These are phyloP conservation scores for Melanargia galathea DNA, from an alignment of 2,888 invertebrate genomes.

Conservation along the genomic window DNA sequence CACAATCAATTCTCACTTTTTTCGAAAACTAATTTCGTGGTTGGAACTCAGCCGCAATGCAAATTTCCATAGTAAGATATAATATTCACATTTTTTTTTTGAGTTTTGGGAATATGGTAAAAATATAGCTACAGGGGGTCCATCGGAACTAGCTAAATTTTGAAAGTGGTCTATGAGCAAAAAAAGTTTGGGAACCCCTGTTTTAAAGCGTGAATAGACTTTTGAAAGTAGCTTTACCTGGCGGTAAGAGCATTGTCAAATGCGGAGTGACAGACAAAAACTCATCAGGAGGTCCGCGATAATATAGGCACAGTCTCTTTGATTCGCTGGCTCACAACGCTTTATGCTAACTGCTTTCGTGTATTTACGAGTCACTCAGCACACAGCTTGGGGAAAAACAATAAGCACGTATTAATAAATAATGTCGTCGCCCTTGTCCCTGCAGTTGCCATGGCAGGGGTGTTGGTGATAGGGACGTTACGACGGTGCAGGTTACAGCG, in stretches of 20 bases:
- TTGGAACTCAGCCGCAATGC: no score
- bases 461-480: conserved; percentile 22
- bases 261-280: conserved; percentile 17
- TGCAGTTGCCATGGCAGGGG: conserved; percentile 47
- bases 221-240: conserved; percentile 9
- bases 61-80: no score
- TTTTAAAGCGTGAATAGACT: conserved; percentile 8
- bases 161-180: no score
- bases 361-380: conserved; percentile 25
- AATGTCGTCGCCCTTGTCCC: conserved; percentile 59
- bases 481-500: neutral
- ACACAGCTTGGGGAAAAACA: conserved; percentile 49
- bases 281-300: conserved; percentile 22
- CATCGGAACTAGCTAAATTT: no score
- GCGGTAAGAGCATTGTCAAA: conserved; percentile 10
- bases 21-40: no score
- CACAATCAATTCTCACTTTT: no score
- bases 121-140: no score
- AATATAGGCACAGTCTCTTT: conserved; percentile 14
- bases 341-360: conserved; percentile 27
- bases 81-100: no score
- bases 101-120: no score
- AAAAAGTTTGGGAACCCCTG: no score
- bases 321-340: conserved; percentile 16
- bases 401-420: conserved; percentile 70